These are phyloP conservation scores for Atopsyche davidsoni DNA, from an alignment of 1,140 invertebrate genomes.

Conservation along the genomic window DNA sequence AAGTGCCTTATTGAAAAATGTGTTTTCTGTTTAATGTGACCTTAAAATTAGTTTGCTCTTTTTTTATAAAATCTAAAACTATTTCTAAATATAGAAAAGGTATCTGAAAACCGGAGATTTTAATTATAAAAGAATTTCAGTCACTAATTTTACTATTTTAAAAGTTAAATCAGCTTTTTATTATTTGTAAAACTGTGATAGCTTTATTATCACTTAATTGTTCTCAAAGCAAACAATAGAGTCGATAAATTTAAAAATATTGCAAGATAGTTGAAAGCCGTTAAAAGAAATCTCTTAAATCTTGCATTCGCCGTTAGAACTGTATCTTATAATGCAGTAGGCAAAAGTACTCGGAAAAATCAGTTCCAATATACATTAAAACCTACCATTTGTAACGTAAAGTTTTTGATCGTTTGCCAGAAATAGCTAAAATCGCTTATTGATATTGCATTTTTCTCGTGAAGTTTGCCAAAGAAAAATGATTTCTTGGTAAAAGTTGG, in stretches of 20 bases:
- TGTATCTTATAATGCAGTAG: constrained; percentile 25
- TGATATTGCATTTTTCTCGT: constrained; percentile 28
- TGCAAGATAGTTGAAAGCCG: background rate
- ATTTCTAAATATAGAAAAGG: no score
- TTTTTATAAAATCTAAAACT: no score
- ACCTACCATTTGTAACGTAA: constrained; percentile 21
- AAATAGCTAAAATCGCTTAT: constrained; percentile 30
- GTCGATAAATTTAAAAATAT: background rate
- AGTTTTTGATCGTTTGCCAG: constrained; percentile 28
- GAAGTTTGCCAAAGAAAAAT: constrained; percentile 28
- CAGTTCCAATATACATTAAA: constrained; percentile 28
- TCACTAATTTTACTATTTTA: no score
- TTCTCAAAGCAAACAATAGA: background rate
- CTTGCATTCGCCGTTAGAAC: constrained; percentile 4
- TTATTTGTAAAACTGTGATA: no score
- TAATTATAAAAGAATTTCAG: no score
- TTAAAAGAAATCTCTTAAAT: no score
- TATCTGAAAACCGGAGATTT: no score
- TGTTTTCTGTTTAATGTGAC: no score
- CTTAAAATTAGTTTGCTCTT: no score
- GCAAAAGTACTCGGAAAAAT: constrained; percentile 23
- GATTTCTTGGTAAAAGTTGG: constrained; percentile 29
- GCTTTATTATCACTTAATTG: no score
- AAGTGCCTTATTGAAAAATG: no score
- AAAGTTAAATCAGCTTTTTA: no score